phyloP scores from a whole-genome alignment of 2,797 vertebrate species.

The Telmatherina bonti region DNA sequence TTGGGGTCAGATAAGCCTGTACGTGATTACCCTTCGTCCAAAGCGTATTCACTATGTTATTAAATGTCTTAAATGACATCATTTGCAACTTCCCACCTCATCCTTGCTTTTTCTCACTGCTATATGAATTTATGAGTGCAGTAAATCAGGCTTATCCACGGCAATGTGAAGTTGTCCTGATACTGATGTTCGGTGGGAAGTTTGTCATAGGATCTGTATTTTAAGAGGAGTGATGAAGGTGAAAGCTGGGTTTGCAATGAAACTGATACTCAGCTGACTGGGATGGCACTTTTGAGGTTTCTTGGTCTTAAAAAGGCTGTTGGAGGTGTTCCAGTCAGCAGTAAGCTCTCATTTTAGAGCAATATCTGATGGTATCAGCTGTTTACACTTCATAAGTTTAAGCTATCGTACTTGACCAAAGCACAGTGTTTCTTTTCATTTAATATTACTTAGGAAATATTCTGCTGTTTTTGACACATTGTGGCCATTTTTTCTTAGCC shows the following conservation, averaged over 20 bases:
- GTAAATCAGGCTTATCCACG: constrained; percentile 36
- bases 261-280: constrained; percentile 31
- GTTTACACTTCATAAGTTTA: constrained; percentile 36
- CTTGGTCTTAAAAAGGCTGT: constrained; percentile 8
- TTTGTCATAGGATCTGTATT: constrained; percentile 24
- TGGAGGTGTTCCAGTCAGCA: constrained; percentile 5
- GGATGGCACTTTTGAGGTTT: constrained; percentile 11
- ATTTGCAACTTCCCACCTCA: constrained; percentile 26
- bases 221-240: neutral
- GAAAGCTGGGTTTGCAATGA: neutral
- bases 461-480: neutral
- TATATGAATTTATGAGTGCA: constrained; percentile 20
- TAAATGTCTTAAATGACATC: constrained; percentile 18
- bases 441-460: constrained; percentile 8
- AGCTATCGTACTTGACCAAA: constrained; percentile 36
- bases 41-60: constrained; percentile 55
- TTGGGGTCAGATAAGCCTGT: constrained; percentile 20
- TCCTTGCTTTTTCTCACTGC: constrained; percentile 23
- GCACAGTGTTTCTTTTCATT: constrained; percentile 33
- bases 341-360: neutral
- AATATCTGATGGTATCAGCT: constrained; percentile 5
- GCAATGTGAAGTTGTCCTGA: constrained; percentile 25
- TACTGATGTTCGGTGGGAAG: constrained; percentile 12
- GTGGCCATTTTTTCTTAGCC: constrained; percentile 11
- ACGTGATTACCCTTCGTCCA: constrained; percentile 67